Base-by-base conservation (phyloP, 2,797 vertebrate species). In the Anisognathus igniventris region DNA sequence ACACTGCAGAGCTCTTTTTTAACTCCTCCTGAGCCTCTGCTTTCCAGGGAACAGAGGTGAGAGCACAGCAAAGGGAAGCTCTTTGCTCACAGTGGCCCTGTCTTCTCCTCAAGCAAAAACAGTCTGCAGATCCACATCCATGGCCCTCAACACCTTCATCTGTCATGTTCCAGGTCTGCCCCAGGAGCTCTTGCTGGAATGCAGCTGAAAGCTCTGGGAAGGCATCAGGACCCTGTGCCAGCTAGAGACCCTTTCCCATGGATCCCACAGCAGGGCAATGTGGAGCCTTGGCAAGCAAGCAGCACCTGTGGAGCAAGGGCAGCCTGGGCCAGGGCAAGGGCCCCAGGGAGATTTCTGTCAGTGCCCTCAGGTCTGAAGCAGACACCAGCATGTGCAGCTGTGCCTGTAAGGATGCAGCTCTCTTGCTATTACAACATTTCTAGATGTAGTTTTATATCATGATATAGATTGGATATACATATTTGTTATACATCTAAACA, bases 261-360 rank as follows among this genome's bases (percentile, higher is more conserved):
- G 7, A 7, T 64, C 16, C 11, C 42, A 12, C 22, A 39, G 18
- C 11, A 17, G 21, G 31, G 28, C 35, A 57, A 25, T 5, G 7
- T 0, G 1, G 31, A 53, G 13, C 18, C 15, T 18, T 6, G 24
- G 24, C 19, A n/a, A 24, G 24, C 14, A 40, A 25, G 6, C 8
- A 39, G 13, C 5, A 8, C 1, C 7, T 1, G 5, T 1, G 9
- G 20, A 66, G 27, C 64, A 68, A 57, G 48, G 33, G 20, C 27
- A 67, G 35, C 16, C 56, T 23, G 45, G 23, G 19, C 39, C 20
- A 71, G 20, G 12, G 44, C 10, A 53, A 14, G 3, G 35, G 20
- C 57, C 57, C 12, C 12, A 35, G n/a, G 10, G 20, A 57, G 15
- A 39, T 8, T 8, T 4, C 25, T 73, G 25, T 9, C 56, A 66